phyloP scores from a whole-genome alignment of 2,113 vertebrate species.

The Macrotus californicus region DNA sequence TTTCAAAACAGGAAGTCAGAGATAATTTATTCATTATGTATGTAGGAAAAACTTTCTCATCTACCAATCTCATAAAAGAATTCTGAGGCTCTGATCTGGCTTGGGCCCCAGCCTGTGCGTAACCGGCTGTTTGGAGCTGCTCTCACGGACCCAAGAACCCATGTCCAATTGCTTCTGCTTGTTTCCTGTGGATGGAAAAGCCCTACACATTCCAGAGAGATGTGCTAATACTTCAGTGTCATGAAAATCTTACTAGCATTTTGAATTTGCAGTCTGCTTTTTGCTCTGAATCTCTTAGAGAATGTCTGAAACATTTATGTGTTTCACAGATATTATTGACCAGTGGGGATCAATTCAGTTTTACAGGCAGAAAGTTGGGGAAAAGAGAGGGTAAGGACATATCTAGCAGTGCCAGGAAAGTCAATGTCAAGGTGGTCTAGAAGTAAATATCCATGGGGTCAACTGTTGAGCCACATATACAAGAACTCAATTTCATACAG shows the following conservation, averaged over 20 bases:
- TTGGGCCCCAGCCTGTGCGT: background rate
- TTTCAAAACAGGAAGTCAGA: constrained; percentile 18
- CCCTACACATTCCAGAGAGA: constrained; percentile 30
- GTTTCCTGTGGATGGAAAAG: constrained; percentile 41
- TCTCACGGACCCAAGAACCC: constrained; percentile 27
- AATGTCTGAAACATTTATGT: constrained; percentile 60
- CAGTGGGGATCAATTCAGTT: constrained; percentile 10
- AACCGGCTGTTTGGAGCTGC: background rate
- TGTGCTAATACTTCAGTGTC: constrained; percentile 4
- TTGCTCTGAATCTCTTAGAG: constrained; percentile 22
- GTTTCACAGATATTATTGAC: constrained; percentile 48
- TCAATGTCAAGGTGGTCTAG: background rate
- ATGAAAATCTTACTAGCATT: constrained; percentile 33
- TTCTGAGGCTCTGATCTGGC: background rate
- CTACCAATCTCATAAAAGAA: background rate
- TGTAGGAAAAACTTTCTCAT: background rate
- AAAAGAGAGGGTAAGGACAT: background rate
- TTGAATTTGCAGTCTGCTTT: constrained; percentile 47
- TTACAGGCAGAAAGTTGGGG: background rate
- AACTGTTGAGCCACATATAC: background rate
- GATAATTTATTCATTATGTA: background rate
- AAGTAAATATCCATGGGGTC: background rate
- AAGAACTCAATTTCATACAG: background rate
- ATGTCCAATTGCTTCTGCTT: constrained; percentile 46
- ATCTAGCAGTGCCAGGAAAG: background rate